Evolutionary conservation across 2,797 vertebrate species (phyloP).

Genomic region (Xyrichtys novacula): DNA sequence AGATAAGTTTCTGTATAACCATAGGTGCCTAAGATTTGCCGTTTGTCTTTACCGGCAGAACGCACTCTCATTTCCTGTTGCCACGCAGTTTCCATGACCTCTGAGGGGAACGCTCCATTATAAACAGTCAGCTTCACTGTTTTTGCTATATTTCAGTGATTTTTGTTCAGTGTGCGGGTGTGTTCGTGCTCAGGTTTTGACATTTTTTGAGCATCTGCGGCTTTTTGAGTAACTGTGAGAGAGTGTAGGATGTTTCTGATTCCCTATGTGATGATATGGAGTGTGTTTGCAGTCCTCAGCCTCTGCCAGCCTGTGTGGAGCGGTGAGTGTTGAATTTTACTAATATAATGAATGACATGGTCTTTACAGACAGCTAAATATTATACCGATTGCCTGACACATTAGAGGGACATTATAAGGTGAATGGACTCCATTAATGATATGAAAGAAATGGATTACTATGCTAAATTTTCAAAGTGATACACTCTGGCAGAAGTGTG

Average conservation of each 20-base stretch:
- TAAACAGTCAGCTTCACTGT: constrained; percentile 47
- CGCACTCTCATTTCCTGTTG: constrained; percentile 63
- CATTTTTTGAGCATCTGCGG: not conserved
- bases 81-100: constrained; percentile 61
- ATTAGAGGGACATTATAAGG: too few relatives aligned
- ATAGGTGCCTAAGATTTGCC: not conserved
- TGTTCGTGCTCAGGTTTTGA: not conserved
- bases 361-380: too few relatives aligned
- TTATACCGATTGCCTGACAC: too few relatives aligned
- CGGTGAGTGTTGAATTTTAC: constrained; percentile 54
- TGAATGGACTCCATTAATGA: too few relatives aligned
- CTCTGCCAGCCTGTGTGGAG: constrained; percentile 41
- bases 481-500: too few relatives aligned
- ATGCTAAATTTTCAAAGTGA: too few relatives aligned
- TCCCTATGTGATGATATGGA: constrained; percentile 39
- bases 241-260: constrained; percentile 45
- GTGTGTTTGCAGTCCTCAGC: constrained; percentile 38
- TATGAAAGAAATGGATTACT: too few relatives aligned
- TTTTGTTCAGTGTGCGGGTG: constrained; percentile 12
- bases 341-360: not conserved
- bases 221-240: constrained; percentile 16
- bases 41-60: constrained; percentile 59
- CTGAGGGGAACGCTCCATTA: constrained; percentile 9
- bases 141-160: constrained; percentile 46
- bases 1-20: constrained; percentile 35